These are phyloP conservation scores for Anthoptus insignis DNA, from an alignment of 2,888 invertebrate species.

Conservation along the genomic window DNA sequence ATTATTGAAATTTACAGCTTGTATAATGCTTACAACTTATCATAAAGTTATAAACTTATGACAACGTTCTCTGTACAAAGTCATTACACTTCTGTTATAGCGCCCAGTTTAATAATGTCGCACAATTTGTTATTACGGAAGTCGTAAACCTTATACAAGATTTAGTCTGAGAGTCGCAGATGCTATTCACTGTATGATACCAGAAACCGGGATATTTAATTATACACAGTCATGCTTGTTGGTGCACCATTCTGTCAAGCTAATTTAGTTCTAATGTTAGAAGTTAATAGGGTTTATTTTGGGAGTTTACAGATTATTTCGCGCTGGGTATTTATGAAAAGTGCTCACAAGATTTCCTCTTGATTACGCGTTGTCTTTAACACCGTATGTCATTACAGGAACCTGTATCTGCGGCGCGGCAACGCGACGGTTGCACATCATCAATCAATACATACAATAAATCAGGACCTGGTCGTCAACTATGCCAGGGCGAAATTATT, in stretches of 20 bases:
- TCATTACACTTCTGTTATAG: conserved; percentile 7
- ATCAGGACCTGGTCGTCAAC: no score
- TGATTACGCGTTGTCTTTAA: conserved; percentile 58
- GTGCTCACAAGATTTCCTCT: conserved; percentile 59
- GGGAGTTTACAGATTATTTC: conserved; percentile 14
- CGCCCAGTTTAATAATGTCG: conserved; percentile 25
- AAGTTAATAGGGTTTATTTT: conserved; percentile 15
- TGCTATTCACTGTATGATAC: conserved; percentile 25
- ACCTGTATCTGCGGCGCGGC: conserved; percentile 55
- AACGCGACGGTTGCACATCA: no score
- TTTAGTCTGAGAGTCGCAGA: conserved; percentile 27
- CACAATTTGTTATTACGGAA: conserved; percentile 46
- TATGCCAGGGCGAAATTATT: no score
- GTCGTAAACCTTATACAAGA: conserved; percentile 44
- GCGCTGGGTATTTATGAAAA: conserved; percentile 53
- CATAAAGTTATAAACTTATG: not conserved
- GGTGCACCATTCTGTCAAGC: not conserved
- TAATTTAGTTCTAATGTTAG: conserved; percentile 19
- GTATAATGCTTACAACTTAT: not conserved
- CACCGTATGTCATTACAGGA: conserved; percentile 55
- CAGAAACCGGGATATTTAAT: conserved; percentile 19
- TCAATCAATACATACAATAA: no score
- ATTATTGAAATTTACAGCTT: not conserved
- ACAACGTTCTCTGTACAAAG: not conserved
- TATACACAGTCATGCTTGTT: conserved; percentile 7